Evolutionary conservation across 2,888 invertebrate genomes (phyloP).

Genomic region (Trachelus tabidus): DNA sequence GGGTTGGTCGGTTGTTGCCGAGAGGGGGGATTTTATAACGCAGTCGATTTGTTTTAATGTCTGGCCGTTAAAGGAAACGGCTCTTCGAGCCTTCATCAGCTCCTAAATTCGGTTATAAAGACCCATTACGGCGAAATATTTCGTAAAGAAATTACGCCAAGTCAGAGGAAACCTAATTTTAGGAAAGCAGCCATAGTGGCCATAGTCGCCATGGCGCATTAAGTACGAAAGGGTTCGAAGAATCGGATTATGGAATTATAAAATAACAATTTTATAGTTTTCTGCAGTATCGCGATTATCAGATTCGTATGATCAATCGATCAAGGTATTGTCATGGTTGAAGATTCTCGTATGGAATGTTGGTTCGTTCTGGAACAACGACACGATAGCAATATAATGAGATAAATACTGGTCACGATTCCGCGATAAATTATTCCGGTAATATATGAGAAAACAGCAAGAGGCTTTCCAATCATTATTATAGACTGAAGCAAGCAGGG

Average conservation of each 20-base stretch:
- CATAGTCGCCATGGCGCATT: background rate
- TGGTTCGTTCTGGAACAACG: background rate
- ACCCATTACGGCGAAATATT: constrained; percentile 3
- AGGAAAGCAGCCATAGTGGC: background rate
- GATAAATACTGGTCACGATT: constrained; percentile 7
- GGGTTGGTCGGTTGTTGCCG: background rate
- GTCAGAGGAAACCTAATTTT: background rate
- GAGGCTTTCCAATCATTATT: background rate
- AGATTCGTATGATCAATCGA: background rate
- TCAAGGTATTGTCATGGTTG: background rate
- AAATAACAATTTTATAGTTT: background rate
- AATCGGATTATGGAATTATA: background rate
- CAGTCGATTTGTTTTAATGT: constrained; percentile 4
- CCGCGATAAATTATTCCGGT: constrained; percentile 1
- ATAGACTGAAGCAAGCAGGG: background rate
- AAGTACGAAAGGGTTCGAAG: background rate
- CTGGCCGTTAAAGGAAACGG: constrained; percentile 1
- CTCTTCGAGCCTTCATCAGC: constrained; percentile 6
- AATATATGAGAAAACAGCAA: background rate
- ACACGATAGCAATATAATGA: background rate
- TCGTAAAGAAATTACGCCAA: constrained; percentile 1
- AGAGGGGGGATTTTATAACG: background rate
- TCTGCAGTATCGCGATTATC: background rate
- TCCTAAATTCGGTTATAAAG: constrained; percentile 4
- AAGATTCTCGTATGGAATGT: background rate